phyloP scores from a whole-genome alignment of 2,113 vertebrate genomes.

The Sturnira hondurensis region DNA sequence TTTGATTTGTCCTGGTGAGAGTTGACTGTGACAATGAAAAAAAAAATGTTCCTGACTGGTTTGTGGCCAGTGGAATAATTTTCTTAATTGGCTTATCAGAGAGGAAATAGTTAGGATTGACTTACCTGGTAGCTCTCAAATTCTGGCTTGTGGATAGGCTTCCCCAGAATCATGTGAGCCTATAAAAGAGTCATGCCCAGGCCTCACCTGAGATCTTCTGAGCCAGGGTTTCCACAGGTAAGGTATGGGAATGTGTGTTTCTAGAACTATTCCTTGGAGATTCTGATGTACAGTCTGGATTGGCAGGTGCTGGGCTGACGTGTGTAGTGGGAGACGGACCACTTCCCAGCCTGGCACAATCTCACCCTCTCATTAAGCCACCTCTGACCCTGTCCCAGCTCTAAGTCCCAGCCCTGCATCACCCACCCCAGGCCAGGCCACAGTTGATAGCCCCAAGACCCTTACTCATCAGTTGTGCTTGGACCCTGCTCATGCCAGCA shows the following conservation, averaged over 20 bases:
- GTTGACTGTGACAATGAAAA: background rate
- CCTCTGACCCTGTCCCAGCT: background rate
- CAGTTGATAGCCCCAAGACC: background rate
- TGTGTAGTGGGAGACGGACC: background rate
- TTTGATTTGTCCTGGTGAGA: background rate
- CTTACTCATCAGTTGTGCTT: background rate
- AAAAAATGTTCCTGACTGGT: background rate
- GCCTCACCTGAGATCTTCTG: background rate
- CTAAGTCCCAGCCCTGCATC: background rate
- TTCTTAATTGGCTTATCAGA: background rate
- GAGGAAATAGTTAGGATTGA: background rate
- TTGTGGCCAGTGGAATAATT: background rate
- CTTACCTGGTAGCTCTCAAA: background rate
- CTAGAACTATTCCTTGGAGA: background rate
- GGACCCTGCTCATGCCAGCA: background rate
- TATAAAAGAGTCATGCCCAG: background rate
- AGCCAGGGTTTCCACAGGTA: background rate
- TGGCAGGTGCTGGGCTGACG: background rate
- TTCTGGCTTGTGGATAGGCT: background rate
- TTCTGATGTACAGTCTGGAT: too few relatives aligned
- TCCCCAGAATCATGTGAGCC: background rate
- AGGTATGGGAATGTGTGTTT: background rate
- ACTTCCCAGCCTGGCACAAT: background rate
- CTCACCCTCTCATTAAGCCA: background rate
- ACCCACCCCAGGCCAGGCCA: background rate